These are phyloP conservation scores for Adelognathus sp. DNA, from an alignment of 2,888 invertebrate species.

Conservation along the genomic window DNA sequence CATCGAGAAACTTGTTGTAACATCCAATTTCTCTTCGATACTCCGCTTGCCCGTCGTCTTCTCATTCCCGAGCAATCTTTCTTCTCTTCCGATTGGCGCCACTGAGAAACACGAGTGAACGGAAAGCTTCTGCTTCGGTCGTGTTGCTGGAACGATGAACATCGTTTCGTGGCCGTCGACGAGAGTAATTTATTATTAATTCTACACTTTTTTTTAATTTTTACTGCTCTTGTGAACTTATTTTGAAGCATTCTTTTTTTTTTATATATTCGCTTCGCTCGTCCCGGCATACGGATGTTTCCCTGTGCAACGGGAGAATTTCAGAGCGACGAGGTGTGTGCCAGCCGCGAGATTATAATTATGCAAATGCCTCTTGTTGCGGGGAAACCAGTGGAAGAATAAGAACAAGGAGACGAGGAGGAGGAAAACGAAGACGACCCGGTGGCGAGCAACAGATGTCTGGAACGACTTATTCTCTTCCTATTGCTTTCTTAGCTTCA, in stretches of 20 bases:
- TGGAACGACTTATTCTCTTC: conserved; percentile 71
- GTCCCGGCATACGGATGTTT: conserved; percentile 54
- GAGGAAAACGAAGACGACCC: conserved; percentile 61
- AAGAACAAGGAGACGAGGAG: conserved; percentile 41
- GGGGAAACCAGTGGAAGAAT: conserved; percentile 58
- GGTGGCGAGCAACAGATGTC: conserved; percentile 78
- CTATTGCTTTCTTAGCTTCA: conserved; percentile 54
- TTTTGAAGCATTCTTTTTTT: conserved; percentile 13
- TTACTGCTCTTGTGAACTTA: conserved; percentile 25
- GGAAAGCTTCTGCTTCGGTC: conserved; percentile 41
- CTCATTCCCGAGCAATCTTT: conserved; percentile 37
- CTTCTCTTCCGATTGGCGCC: conserved; percentile 51
- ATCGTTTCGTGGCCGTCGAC: conserved; percentile 54
- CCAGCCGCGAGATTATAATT: conserved; percentile 77
- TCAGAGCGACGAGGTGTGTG: conserved; percentile 65
- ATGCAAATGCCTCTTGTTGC: conserved; percentile 79
- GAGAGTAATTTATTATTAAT: conserved; percentile 59
- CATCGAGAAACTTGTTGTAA: conserved; percentile 32
- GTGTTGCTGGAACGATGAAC: conserved; percentile 42
- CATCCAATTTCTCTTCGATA: conserved; percentile 52
- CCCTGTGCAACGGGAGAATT: conserved; percentile 59
- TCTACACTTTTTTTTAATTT: conserved; percentile 46
- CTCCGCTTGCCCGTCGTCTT: conserved; percentile 20
- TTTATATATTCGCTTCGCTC: conserved; percentile 31
- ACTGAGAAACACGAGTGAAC: conserved; percentile 37